Conservation (phyloP, 2,888 invertebrate species). For the Mesodorylaimus sp. region DNA sequence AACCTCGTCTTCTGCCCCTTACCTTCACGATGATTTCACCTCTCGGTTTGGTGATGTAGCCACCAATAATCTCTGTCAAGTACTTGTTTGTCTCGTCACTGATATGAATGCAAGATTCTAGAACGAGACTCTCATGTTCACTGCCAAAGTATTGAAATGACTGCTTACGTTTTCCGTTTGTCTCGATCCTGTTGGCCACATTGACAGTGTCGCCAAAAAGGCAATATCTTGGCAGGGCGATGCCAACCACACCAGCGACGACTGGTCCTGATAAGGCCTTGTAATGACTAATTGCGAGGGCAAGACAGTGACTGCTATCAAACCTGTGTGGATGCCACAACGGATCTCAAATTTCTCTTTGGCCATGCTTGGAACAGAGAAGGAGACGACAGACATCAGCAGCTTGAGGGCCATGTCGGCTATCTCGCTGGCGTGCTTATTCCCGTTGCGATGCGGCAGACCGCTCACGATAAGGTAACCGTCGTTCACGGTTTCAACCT, state of each 20-base stretch:
- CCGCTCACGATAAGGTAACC: slow-evolving; percentile 13
- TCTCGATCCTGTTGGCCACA: slow-evolving; percentile 9
- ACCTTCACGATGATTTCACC: slow-evolving; percentile 3
- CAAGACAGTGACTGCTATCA: neutral
- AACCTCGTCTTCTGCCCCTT: neutral
- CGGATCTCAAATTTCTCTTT: slow-evolving; percentile 16
- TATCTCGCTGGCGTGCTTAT: slow-evolving; percentile 7
- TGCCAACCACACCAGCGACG: slow-evolving; percentile 8
- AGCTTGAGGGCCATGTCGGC: slow-evolving; percentile 11
- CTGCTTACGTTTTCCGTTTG: slow-evolving; percentile 8
- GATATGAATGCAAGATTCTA: slow-evolving; percentile 10
- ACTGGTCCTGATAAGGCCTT: slow-evolving; percentile 7
- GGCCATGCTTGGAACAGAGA: slow-evolving; percentile 17
- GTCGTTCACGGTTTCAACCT: slow-evolving; percentile 21
- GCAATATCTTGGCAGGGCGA: slow-evolving; percentile 10
- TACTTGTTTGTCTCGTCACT: slow-evolving; percentile 6
- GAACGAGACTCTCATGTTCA: too few species aligned
- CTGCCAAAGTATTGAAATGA: too few species aligned
- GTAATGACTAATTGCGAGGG: neutral
- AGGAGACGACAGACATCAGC: slow-evolving; percentile 13
- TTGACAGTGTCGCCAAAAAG: slow-evolving; percentile 11
- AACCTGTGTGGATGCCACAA: slow-evolving; percentile 18
- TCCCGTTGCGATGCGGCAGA: slow-evolving; percentile 18
- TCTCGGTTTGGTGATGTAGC: neutral
- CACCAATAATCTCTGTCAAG: neutral